phyloP scores from a whole-genome alignment of 2,888 invertebrate species.

The Oscheius sp. region DNA sequence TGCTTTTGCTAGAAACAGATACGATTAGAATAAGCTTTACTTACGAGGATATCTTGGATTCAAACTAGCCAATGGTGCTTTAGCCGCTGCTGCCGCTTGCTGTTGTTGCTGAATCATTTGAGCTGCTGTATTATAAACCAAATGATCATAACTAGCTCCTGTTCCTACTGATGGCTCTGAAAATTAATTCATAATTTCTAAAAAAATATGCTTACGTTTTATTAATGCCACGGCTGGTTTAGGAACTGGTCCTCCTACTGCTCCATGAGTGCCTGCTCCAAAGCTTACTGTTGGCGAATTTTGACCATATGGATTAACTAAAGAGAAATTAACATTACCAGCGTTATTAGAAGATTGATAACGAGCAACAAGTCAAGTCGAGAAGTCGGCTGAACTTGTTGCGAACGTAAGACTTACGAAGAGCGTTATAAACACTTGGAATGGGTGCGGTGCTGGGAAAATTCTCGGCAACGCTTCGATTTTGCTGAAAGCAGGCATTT shows the following conservation, averaged over 20 bases:
- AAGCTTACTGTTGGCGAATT: neutral
- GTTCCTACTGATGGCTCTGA: neutral
- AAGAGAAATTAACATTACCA: neutral
- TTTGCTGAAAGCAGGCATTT: neutral
- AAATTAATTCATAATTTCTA: neutral
- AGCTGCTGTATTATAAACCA: conserved; percentile 9
- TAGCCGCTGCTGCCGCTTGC: neutral
- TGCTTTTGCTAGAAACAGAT: neutral
- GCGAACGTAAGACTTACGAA: neutral
- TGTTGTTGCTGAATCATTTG: conserved; percentile 7
- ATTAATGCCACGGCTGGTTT: neutral
- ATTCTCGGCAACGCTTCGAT: neutral
- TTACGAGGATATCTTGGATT: conserved; percentile 6
- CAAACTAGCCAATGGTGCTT: conserved; percentile 8
- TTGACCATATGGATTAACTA: conserved; percentile 11
- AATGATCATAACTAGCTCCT: conserved; percentile 4
- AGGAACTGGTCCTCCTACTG: conserved; percentile 17
- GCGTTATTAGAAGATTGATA: neutral
- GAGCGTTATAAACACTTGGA: conserved; percentile 12
- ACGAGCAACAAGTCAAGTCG: too few species aligned
- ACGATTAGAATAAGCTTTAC: too few species aligned
- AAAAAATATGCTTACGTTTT: neutral
- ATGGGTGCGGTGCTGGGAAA: neutral
- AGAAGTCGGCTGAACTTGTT: too few species aligned
- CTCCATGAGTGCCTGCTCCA: conserved; percentile 17